Conservation (phyloP, 2,797 vertebrate species). For the Neosalanx taihuensis region DNA sequence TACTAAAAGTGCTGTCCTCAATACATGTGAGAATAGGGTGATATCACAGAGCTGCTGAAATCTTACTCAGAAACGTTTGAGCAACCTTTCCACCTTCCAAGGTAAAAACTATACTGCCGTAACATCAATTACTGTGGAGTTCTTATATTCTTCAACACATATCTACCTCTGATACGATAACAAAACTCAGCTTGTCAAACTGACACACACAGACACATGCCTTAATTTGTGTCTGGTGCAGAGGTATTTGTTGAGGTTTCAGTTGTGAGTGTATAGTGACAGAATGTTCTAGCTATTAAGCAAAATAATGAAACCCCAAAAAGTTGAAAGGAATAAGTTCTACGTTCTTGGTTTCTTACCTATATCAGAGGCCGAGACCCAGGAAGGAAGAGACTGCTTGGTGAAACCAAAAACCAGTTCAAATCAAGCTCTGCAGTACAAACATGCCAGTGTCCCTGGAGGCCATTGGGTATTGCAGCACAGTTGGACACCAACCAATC, state of each 20-base stretch:
- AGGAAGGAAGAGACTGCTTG: slow-evolving; percentile 18
- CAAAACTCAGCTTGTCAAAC: background rate
- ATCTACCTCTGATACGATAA: background rate
- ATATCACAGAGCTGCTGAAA: background rate
- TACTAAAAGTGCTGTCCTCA: background rate
- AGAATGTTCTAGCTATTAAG: background rate
- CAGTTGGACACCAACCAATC: slow-evolving; percentile 29
- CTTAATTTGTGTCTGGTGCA: slow-evolving; percentile 1
- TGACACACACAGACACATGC: slow-evolving; percentile 2
- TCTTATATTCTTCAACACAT: background rate
- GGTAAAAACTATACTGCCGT: slow-evolving; percentile 1
- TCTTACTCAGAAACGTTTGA: background rate
- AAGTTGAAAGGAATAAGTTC: background rate
- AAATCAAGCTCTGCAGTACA: slow-evolving; percentile 20
- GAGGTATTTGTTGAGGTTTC: background rate
- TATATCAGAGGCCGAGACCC: slow-evolving; percentile 3
- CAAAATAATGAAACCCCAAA: background rate
- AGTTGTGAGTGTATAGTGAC: background rate
- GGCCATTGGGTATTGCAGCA: slow-evolving; percentile 9
- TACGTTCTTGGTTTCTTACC: background rate
- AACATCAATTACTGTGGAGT: background rate
- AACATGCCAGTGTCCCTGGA: slow-evolving; percentile 18
- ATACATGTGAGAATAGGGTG: background rate
- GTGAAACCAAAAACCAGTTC: slow-evolving; percentile 28
- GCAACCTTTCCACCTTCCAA: slow-evolving; percentile 4